Base-by-base conservation (phyloP, 1,140 invertebrate species). In the Macrobrachium nipponense region DNA sequence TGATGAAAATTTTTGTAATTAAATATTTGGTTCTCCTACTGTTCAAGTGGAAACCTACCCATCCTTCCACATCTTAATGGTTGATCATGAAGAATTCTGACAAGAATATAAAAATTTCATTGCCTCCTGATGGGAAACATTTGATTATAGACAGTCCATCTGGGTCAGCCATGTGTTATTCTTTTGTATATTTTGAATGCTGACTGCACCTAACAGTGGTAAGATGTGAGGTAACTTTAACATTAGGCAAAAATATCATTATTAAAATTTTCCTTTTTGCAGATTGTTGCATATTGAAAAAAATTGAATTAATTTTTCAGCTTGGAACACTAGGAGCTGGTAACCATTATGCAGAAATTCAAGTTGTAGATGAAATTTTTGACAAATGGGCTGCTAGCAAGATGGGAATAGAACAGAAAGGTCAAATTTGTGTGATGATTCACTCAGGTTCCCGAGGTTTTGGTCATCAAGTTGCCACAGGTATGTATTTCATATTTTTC, bases 311-410 rank as follows among this genome's bases (percentile, higher is more conserved):
- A 44, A n/a, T 82, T 89, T 91, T 92, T 61, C 82, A 95, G 94
- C 92, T 99, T 76, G 98, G 99, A 83, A 99, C 99, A 18, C 92
- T 99, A 73, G 99, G 99, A 73, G 98, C 99, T 89, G 99, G 99
- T 61, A 99, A 99, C 92, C 99, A 99, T 91, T 99, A 99, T 93
- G 98, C 98, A 10, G 99, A 99, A 93, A 99, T 99, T 90, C 94
- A 95, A 90, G 97, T 99, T 0, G 98, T 99, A 5, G 98, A 99
- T 91, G 98, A 99, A 93, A 99, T 99, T 89, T 99, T 94, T 92
- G 97, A 99, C 91, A 97, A 98, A 92, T 98, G 95, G 94, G 97
- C 97, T 89, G 98, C 99, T 72, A 95, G 94, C 81, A 99, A 99
- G 93, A 99, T 99, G 99, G 99, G 99, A 20, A 97, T 99, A 83